Evolutionary conservation across 2,888 invertebrate genomes (phyloP).

Genomic region (Melipona beecheii): DNA sequence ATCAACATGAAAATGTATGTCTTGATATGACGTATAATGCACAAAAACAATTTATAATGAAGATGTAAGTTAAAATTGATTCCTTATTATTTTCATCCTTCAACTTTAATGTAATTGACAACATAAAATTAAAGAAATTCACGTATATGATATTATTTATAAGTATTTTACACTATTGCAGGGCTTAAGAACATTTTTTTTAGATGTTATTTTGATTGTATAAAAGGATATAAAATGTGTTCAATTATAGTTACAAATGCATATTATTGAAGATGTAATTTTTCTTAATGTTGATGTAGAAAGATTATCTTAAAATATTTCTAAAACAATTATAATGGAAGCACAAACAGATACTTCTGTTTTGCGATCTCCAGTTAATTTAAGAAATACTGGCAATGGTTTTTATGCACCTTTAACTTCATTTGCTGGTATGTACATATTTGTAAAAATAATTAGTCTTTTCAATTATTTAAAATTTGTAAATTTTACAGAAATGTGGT

Average conservation of each 20-base stretch:
- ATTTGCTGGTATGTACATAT: constrained; percentile 75
- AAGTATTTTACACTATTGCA: not conserved
- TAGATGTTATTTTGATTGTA: constrained; percentile 14
- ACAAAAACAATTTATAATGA: constrained; percentile 19
- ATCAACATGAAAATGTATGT: constrained; percentile 26
- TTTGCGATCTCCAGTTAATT: constrained; percentile 58
- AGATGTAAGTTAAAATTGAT: constrained; percentile 24
- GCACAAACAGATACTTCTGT: constrained; percentile 56
- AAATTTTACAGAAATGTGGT: constrained; percentile 96
- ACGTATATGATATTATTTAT: not conserved
- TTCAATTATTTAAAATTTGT: constrained; percentile 5
- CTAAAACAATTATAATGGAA: constrained; percentile 50
- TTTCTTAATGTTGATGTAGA: constrained; percentile 6
- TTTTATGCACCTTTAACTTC: constrained; percentile 78
- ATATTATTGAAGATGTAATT: constrained; percentile 7
- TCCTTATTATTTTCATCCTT: not conserved
- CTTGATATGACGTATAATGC: constrained; percentile 20
- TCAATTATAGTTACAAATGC: constrained; percentile 11
- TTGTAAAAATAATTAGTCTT: constrained; percentile 10
- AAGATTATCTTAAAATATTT: constrained; percentile 26
- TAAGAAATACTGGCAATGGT: constrained; percentile 66
- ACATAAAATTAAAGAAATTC: not conserved
- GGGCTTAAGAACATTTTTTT: constrained; percentile 10
- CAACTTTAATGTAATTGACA: not conserved
- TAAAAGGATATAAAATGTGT: not conserved